Conservation (phyloP, 2,888 invertebrate genomes). For the Spilosoma lubricipeda region DNA sequence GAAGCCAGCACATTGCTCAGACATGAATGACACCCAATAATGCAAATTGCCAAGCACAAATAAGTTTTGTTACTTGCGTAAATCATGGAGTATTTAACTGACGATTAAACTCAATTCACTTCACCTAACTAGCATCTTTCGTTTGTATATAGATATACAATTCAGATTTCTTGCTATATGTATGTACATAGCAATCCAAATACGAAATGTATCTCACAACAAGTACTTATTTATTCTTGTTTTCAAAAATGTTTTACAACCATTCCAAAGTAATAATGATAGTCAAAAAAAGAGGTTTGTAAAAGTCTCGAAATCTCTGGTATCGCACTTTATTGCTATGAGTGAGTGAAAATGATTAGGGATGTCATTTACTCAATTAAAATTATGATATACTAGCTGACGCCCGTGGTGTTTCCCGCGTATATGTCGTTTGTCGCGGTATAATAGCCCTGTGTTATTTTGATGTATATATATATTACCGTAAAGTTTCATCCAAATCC, state of each 20-base stretch:
- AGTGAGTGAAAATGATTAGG: slow-evolving; percentile 27
- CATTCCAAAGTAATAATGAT: not conserved
- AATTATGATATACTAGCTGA: too few relatives aligned
- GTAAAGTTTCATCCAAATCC: too few relatives aligned
- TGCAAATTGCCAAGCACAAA: too few relatives aligned
- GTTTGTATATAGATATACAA: not conserved
- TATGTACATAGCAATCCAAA: not conserved
- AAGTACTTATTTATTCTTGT: not conserved
- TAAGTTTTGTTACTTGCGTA: not conserved
- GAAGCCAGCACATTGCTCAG: not conserved
- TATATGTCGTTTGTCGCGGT: too few relatives aligned
- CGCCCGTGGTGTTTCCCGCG: too few relatives aligned
- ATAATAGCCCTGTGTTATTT: too few relatives aligned
- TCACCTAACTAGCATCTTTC: not conserved
- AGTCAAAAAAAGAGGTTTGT: not conserved
- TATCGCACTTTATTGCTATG: slow-evolving; percentile 25
- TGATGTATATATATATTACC: too few relatives aligned
- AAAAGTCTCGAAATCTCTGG: slow-evolving; percentile 7
- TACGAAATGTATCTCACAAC: not conserved
- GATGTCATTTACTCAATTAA: slow-evolving; percentile 18
- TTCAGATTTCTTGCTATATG: too few relatives aligned
- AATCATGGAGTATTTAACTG: too few relatives aligned
- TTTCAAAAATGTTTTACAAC: not conserved
- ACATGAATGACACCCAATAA: too few relatives aligned
- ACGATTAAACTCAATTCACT: too few relatives aligned